phyloP scores from a whole-genome alignment of 1,140 invertebrate genomes.

The Caenorhabditis latens region DNA sequence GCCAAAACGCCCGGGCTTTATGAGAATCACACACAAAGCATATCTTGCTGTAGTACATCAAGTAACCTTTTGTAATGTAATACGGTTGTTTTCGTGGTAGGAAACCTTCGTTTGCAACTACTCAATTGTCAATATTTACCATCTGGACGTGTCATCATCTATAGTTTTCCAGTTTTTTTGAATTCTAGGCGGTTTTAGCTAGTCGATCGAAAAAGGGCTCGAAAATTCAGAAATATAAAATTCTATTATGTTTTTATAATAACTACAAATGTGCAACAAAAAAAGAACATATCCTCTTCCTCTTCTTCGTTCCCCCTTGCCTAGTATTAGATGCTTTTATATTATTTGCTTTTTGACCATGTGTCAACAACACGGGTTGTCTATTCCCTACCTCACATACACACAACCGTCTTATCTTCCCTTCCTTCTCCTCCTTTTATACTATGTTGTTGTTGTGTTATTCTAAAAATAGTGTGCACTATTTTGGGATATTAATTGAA shows the following conservation, averaged over 20 bases:
- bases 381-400: not conserved
- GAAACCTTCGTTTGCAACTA: not conserved
- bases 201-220: too few species aligned
- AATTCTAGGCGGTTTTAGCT: not conserved
- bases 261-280: too few species aligned
- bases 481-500: too few species aligned
- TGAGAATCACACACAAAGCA: too few species aligned
- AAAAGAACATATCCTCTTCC: too few species aligned
- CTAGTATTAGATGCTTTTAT: not conserved
- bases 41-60: too few species aligned
- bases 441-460: slow-evolving; percentile 13
- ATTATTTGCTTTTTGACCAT: slow-evolving; percentile 46
- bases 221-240: too few species aligned
- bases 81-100: slow-evolving; percentile 47
- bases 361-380: slow-evolving; percentile 46
- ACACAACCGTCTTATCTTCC: slow-evolving; percentile 37
- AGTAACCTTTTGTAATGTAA: slow-evolving; percentile 38
- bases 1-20: too few species aligned
- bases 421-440: slow-evolving; percentile 20
- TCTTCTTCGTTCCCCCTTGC: too few species aligned
- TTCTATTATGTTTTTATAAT: too few species aligned
- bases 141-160: not conserved
- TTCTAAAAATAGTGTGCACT: not conserved
- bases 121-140: slow-evolving; percentile 9
- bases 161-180: not conserved